Base-by-base conservation (phyloP, 1,140 invertebrate genomes). In the Drosophila punjabiensis region DNA sequence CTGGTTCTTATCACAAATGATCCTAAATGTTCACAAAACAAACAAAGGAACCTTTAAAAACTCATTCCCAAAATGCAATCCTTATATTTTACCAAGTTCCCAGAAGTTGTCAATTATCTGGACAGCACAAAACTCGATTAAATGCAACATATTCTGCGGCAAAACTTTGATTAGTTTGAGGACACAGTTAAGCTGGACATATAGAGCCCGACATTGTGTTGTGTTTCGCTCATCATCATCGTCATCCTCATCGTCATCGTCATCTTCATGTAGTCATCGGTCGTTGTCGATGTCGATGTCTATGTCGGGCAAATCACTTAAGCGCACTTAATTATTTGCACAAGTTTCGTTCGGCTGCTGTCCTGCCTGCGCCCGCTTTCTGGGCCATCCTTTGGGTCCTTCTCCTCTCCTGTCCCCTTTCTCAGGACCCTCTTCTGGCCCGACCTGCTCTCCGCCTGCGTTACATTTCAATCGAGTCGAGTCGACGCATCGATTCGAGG, bases 261-360 rank as follows among this genome's bases (percentile, higher is more conserved):
- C 74, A 68, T 78, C 76, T 53, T 74, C 39, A 74, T 74, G 47
- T 52, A 74, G 70, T 74, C 70, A 74, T 73, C 68, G 47, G 41
- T 62, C 70, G 53, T 63, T 70, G 75, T 86, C 50, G 48, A 1
- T 52, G 48, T 50, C 48, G 53, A 56, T 37, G 53, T 58, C 78
- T 67, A 65, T 63, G 69, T 82, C 76, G 68, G 64, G 71, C 82
- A 90, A 90, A 89, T 89, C 85, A 90, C 85, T 89, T 89, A 89
- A 89, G 85, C 86, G 86, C 86, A 89, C 85, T 90, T 89, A 89
- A 89, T 89, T 89, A 89, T 89, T 89, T 90, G 85, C 86, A 82
- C 81, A 85, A 89, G 85, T 89, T 90, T 81, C 69, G 85, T 67
- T 76, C 30, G 65, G 68, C 76, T 63, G 64, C 60, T 62, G 58